These are phyloP conservation scores for Sepiola atlantica DNA, from an alignment of 2,888 invertebrate species.

Conservation along the genomic window DNA sequence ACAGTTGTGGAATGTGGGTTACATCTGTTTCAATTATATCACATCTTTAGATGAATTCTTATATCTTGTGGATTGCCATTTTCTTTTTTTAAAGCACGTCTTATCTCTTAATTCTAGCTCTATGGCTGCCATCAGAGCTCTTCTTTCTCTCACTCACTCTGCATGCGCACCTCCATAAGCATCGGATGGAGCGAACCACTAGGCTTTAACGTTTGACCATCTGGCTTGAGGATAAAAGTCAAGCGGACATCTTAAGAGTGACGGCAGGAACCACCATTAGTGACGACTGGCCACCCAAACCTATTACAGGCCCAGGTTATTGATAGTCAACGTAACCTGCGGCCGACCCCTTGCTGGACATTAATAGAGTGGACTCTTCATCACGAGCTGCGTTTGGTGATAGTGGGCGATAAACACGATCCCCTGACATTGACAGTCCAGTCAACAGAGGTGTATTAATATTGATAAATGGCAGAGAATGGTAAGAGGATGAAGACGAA, in stretches of 20 bases:
- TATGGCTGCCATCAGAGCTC: too few species aligned
- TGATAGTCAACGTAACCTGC: constrained; percentile 32
- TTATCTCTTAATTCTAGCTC: neutral
- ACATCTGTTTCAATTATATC: constrained; percentile 16
- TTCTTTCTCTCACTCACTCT: too few species aligned
- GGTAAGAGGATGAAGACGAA: neutral
- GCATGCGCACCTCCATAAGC: neutral
- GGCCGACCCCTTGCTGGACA: constrained; percentile 13
- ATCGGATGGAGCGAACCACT: neutral
- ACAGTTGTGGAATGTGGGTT: neutral
- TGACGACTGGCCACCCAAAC: neutral
- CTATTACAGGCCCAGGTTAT: constrained; percentile 20
- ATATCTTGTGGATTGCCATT: neutral
- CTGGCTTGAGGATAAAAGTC: constrained; percentile 32
- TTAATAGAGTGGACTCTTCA: constrained; percentile 32
- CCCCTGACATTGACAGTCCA: constrained; percentile 32
- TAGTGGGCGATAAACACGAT: neutral
- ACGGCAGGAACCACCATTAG: neutral
- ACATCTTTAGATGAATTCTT: neutral
- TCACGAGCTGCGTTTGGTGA: constrained; percentile 32
- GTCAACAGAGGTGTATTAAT: constrained; percentile 32
- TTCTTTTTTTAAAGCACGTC: neutral
- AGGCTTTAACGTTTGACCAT: constrained; percentile 32
- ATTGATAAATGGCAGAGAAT: constrained; percentile 13
- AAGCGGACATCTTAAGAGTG: neutral